These are phyloP conservation scores for Molorchus minor DNA, from an alignment of 2,888 invertebrate species.

Conservation along the genomic window DNA sequence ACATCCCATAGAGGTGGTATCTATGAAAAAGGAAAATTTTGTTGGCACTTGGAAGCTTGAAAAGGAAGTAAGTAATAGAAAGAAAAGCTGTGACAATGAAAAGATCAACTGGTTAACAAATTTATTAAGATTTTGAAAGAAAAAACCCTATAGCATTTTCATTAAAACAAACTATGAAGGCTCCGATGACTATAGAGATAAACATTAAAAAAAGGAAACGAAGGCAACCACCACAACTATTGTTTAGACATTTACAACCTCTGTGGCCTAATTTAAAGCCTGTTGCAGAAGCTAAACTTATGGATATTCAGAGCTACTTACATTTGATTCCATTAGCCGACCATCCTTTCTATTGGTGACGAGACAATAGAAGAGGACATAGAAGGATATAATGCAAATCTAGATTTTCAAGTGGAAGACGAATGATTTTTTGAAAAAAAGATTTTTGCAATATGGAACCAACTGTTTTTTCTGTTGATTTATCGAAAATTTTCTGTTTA, in stretches of 20 bases:
- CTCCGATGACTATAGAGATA: not conserved
- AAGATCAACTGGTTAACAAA: not conserved
- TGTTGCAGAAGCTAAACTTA: conserved; percentile 1
- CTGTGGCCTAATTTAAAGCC: conserved; percentile 19
- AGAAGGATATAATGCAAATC: conserved; percentile 13
- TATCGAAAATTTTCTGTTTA: too few species aligned
- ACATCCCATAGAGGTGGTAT: conserved; percentile 30
- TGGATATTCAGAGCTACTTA: not conserved
- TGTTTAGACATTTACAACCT: not conserved
- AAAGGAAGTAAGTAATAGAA: conserved; percentile 36
- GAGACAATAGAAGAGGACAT: conserved; percentile 5
- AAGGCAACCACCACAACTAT: not conserved
- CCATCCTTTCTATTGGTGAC: not conserved
- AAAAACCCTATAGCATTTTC: conserved; percentile 14
- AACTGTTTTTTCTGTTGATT: too few species aligned
- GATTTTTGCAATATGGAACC: too few species aligned
- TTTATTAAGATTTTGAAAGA: not conserved
- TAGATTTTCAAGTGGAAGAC: conserved; percentile 1
- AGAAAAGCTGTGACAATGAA: conserved; percentile 7
- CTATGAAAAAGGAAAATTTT: conserved; percentile 33
- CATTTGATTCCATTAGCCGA: not conserved
- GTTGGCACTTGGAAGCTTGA: conserved; percentile 28
- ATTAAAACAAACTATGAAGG: not conserved
- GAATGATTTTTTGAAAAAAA: too few species aligned
- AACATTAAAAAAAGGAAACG: not conserved